Evolutionary conservation across 2,113 vertebrate species (phyloP), one percentile per base, ranked within the genome.

Genomic region (Pterocles gutturalis): DNA sequence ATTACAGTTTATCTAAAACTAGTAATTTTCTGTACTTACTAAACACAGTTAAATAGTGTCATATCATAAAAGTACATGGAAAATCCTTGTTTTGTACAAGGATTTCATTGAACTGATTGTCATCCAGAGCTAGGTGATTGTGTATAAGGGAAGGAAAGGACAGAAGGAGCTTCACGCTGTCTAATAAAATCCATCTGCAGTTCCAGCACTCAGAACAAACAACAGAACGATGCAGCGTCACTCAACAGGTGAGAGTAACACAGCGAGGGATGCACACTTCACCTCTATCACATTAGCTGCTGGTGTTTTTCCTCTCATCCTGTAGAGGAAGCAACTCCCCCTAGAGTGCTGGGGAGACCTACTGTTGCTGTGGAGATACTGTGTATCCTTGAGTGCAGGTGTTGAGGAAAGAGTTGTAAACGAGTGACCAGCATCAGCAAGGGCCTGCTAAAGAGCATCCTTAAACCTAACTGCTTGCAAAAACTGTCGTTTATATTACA

Each of bases 321-420:
- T 7, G 22, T 31, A 87, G 46, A 93, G 82, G 49, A 88, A 93
- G 20, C 67, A 87, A 94, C 84, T 95, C 83, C 90, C 83, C 65
- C 34, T 24, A 65, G 67, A 90, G 45, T 11, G 34, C 72, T 78
- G 48, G 33, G 12, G 28, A 89, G 60, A 79, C 57, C 80, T 88
- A 4, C 7, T 64, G 96, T 38, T 83, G 85, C 92, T 97, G 88
- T 53, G 62, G 80, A 93, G 87, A 92, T 72, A 14, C 1, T 77
- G 66, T 25, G 38, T 29, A 73, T 71, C 55, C 72, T 67, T 72
- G 5, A 31, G 69, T 71, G 48, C 77, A 87, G 89, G 69, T 92
- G 87, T 0, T 64, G 71, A 51, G 34, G 31, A 21, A 77, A 77
- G 0, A 55, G 81, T 83, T 89, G 48, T 72, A 79, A 91, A 83